These are phyloP conservation scores for Lota lota DNA, from an alignment of 2,113 vertebrate genomes.

Conservation along the genomic window DNA sequence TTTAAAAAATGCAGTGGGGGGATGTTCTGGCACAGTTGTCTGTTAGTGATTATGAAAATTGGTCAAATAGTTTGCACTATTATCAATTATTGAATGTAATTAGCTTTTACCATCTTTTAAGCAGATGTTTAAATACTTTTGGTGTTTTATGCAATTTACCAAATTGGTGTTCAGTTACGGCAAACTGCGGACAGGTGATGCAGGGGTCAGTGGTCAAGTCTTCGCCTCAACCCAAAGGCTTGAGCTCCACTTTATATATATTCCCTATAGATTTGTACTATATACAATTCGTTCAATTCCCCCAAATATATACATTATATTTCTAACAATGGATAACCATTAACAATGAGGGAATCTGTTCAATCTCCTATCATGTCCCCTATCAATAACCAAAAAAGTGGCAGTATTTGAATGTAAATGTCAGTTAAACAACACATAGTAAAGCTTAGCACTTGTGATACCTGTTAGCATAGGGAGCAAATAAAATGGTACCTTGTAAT, in stretches of 20 bases:
- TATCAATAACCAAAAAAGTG: conserved; percentile 29
- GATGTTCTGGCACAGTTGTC: conserved; percentile 62
- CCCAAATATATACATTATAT: conserved; percentile 67
- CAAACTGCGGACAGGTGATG: conserved; percentile 68
- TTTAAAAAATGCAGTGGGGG: conserved; percentile 64
- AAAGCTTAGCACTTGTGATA: conserved; percentile 20
- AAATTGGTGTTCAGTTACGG: conserved; percentile 72
- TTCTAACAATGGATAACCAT: conserved; percentile 87
- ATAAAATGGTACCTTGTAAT: conserved; percentile 73
- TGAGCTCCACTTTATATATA: no score
- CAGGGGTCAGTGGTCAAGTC: conserved; percentile 65
- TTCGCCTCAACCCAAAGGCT: conserved; percentile 34
- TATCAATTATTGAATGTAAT: conserved; percentile 90
- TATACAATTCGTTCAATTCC: no score
- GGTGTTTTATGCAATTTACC: conserved; percentile 68
- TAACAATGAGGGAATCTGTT: conserved; percentile 86
- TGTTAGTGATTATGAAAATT: conserved; percentile 91
- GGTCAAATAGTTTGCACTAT: conserved; percentile 80
- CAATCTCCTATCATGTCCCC: conserved; percentile 31
- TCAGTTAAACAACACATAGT: conserved; percentile 46
- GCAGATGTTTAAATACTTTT: conserved; percentile 78
- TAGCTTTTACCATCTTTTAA: conserved; percentile 75
- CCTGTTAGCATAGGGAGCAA: conserved; percentile 28
- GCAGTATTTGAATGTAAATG: conserved; percentile 41
- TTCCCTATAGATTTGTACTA: no score